Evolutionary conservation across 2,113 vertebrate genomes (phyloP).

Genomic region (Macquaria australasica): DNA sequence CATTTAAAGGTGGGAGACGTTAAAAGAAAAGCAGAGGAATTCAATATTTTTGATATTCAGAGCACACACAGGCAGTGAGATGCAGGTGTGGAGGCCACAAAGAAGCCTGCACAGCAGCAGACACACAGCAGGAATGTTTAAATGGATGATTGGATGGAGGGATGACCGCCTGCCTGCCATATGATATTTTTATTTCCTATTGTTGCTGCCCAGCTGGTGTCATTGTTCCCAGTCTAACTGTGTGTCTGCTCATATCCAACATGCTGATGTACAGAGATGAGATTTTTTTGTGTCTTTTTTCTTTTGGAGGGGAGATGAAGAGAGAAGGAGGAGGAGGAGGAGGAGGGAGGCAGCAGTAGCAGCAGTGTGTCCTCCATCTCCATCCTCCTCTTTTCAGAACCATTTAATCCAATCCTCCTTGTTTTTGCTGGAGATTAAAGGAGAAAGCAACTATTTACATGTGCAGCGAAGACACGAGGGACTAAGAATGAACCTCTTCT

Average conservation of each 20-base stretch:
- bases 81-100: slow-evolving; percentile 68
- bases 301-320: slow-evolving; percentile 32
- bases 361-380: slow-evolving; percentile 49
- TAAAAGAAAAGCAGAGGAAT: neutral
- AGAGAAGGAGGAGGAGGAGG: slow-evolving; percentile 13
- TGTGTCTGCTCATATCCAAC: slow-evolving; percentile 37
- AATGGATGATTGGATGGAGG: slow-evolving; percentile 37
- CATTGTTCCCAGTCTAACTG: slow-evolving; percentile 49
- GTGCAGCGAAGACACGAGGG: neutral
- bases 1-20: neutral
- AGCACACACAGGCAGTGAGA: slow-evolving; percentile 45
- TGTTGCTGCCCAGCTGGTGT: slow-evolving; percentile 58
- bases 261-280: slow-evolving; percentile 34
- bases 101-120: slow-evolving; percentile 34
- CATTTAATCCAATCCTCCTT: slow-evolving; percentile 45
- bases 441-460: slow-evolving; percentile 16
- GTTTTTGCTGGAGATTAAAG: slow-evolving; percentile 27
- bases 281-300: slow-evolving; percentile 23
- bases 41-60: slow-evolving; percentile 32
- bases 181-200: slow-evolving; percentile 51
- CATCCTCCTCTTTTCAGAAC: slow-evolving; percentile 32
- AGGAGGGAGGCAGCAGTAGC: slow-evolving; percentile 1
- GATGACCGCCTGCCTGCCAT: slow-evolving; percentile 24
- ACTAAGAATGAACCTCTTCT: neutral
- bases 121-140: slow-evolving; percentile 30